Conservation (phyloP, 1,140 invertebrate genomes). For the Goniozus legneri region DNA sequence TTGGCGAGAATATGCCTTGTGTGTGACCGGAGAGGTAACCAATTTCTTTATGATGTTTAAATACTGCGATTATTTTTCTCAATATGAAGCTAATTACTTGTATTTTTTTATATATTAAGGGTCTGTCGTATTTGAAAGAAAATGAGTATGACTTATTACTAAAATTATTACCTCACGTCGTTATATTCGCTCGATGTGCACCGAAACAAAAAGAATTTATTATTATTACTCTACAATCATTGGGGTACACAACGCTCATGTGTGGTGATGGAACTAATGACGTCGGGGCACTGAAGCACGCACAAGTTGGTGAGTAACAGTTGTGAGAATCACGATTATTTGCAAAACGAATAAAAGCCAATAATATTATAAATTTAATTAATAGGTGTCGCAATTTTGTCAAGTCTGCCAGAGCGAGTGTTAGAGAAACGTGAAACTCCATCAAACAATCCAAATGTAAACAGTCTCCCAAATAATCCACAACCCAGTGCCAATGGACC, state of each 20-base stretch:
- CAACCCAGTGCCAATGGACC: constrained; percentile 23
- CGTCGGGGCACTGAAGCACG: constrained; percentile 99
- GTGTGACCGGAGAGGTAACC: constrained; percentile 83
- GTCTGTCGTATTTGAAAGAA: constrained; percentile 69
- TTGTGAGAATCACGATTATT: too few species aligned
- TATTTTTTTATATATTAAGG: constrained; percentile 51
- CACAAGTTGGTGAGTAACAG: constrained; percentile 80
- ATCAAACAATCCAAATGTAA: constrained; percentile 10
- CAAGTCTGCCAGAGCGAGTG: constrained; percentile 67
- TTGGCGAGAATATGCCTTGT: constrained; percentile 77
- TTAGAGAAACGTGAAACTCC: constrained; percentile 39
- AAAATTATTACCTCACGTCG: constrained; percentile 77
- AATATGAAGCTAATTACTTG: background rate
- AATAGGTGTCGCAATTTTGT: constrained; percentile 81
- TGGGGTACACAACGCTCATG: constrained; percentile 93
- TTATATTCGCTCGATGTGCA: constrained; percentile 89
- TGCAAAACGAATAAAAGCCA: too few species aligned
- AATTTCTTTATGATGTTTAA: constrained; percentile 2
- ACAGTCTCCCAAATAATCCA: constrained; percentile 25
- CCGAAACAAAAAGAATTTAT: constrained; percentile 98
- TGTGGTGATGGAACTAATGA: constrained; percentile 99
- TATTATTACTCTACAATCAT: constrained; percentile 80
- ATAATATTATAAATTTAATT: constrained; percentile 21
- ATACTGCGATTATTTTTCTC: background rate
- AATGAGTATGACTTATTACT: constrained; percentile 64